phyloP scores from a whole-genome alignment of 2,797 vertebrate genomes.

The Melanotaenia pygmaea region DNA sequence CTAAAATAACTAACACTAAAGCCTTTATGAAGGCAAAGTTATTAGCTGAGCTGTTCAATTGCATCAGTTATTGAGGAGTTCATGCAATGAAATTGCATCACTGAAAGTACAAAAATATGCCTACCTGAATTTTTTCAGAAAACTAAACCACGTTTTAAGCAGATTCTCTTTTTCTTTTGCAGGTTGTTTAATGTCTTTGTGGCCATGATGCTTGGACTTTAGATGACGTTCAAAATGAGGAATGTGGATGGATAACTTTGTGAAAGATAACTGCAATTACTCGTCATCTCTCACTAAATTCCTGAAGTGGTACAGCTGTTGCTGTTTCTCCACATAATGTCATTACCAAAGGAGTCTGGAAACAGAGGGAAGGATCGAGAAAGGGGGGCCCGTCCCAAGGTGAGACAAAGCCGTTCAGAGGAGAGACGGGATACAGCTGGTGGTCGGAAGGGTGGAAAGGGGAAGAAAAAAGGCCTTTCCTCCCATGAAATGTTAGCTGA shows the following conservation, averaged over 20 bases:
- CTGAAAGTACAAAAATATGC: not conserved
- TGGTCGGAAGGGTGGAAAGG: constrained; percentile 74
- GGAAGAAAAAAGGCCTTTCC: constrained; percentile 79
- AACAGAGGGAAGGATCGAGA: constrained; percentile 83
- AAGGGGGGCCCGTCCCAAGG: constrained; percentile 86
- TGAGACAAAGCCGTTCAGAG: constrained; percentile 84
- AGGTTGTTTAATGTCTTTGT: constrained; percentile 37
- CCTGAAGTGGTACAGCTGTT: constrained; percentile 24
- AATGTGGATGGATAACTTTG: constrained; percentile 45
- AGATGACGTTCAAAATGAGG: constrained; percentile 9
- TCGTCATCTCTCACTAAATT: constrained; percentile 27
- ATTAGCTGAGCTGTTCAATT: not conserved
- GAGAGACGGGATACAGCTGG: constrained; percentile 79
- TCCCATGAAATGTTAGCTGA: constrained; percentile 65
- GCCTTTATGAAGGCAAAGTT: not conserved
- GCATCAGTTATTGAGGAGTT: not conserved
- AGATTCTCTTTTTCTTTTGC: constrained; percentile 49
- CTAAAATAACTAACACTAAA: not conserved
- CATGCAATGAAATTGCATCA: not conserved
- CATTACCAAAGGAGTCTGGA: constrained; percentile 78
- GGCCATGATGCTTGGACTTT: constrained; percentile 20
- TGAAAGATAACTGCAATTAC: constrained; percentile 35
- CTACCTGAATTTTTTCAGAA: not conserved
- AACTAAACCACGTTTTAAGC: not conserved
- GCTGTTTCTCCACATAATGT: constrained; percentile 62